These are phyloP conservation scores for Drosophila barbarae DNA, from an alignment of 2,888 invertebrate genomes.

Conservation along the genomic window DNA sequence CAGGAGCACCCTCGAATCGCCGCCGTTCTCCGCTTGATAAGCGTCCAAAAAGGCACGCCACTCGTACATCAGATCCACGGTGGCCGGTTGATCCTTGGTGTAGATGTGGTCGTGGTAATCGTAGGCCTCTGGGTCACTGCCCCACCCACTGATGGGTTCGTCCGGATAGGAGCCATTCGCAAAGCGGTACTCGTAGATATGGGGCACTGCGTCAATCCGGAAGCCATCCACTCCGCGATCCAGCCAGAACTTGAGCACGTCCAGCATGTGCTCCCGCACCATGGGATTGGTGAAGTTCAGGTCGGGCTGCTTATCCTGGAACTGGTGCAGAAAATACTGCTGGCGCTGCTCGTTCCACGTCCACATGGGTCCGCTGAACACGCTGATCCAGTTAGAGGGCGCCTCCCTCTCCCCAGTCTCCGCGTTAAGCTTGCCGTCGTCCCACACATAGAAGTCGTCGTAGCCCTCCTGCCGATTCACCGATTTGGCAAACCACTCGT, in stretches of 20 bases:
- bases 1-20: conserved; percentile 81
- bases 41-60: conserved; percentile 81
- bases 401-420: conserved; percentile 50
- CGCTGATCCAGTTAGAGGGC: conserved; percentile 76
- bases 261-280: conserved; percentile 85
- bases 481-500: conserved; percentile 91
- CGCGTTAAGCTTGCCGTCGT: conserved; percentile 81
- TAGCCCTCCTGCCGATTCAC: conserved; percentile 83
- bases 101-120: conserved; percentile 83
- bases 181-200: conserved; percentile 80
- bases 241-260: conserved; percentile 85
- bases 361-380: conserved; percentile 86
- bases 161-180: conserved; percentile 76
- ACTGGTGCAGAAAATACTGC: conserved; percentile 86
- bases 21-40: conserved; percentile 75
- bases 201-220: conserved; percentile 84
- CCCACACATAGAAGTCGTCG: conserved; percentile 89
- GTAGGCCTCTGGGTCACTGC: conserved; percentile 81
- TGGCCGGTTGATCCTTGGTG: conserved; percentile 83
- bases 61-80: conserved; percentile 82
- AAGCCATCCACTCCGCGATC: conserved; percentile 88
- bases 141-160: conserved; percentile 81
- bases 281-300: conserved; percentile 87
- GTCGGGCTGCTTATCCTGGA: conserved; percentile 86
- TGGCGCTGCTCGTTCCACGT: conserved; percentile 83